Conservation (phyloP, 2,888 invertebrate genomes). For the Idaea biselata region DNA sequence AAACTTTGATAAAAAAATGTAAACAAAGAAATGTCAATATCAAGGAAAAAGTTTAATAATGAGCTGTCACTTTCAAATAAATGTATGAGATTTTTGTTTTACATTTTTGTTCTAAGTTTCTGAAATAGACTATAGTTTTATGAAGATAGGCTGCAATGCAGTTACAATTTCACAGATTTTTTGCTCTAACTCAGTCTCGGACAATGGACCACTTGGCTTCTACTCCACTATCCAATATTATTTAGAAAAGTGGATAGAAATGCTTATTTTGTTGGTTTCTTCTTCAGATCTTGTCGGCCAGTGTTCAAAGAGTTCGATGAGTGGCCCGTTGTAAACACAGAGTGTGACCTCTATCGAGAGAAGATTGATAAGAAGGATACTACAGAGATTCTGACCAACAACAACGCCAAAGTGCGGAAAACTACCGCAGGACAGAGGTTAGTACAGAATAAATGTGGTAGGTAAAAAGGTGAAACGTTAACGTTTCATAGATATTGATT, state of each 20-base stretch:
- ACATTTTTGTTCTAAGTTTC: no score
- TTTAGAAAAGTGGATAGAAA: conserved; percentile 13
- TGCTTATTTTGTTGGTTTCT: conserved; percentile 15
- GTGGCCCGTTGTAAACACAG: conserved; percentile 81
- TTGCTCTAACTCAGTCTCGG: no score
- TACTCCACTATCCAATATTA: not conserved
- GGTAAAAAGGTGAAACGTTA: not conserved
- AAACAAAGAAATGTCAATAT: no score
- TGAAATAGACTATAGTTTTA: no score
- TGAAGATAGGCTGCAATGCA: no score
- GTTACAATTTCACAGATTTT: no score
- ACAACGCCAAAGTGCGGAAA: conserved; percentile 39
- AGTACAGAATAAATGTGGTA: conserved; percentile 29
- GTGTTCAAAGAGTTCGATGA: conserved; percentile 83
- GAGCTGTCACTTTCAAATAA: no score
- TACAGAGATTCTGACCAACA: conserved; percentile 42
- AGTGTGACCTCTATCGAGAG: conserved; percentile 63
- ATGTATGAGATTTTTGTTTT: no score
- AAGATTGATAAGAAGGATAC: conserved; percentile 57
- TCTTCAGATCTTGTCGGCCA: conserved; percentile 79
- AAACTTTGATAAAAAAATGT: no score
- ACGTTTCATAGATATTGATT: no score
- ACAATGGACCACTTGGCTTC: no score
- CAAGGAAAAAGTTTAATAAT: no score
- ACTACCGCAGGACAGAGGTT: conserved; percentile 53